Conservation (phyloP, 2,797 vertebrate genomes). For the Pteronotus mesoamericanus region DNA sequence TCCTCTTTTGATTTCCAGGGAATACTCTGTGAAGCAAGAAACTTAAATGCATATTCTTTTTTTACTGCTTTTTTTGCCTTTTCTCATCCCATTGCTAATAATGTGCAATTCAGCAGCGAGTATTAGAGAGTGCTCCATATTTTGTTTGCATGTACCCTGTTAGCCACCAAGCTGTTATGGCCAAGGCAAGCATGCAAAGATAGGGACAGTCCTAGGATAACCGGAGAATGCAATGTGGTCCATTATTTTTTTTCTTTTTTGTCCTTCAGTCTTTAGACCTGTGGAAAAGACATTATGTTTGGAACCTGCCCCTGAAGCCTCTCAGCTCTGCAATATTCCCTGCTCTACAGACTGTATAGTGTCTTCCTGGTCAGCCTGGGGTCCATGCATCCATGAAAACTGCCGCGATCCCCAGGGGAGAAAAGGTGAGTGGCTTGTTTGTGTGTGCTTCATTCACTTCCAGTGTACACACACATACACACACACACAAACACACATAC, state of each 20-base stretch:
- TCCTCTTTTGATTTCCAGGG: not conserved
- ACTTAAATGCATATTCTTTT: not conserved
- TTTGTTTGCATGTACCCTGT: not conserved
- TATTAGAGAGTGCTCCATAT: not conserved
- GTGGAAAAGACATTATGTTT: slow-evolving; percentile 86
- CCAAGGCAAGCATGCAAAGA: not conserved
- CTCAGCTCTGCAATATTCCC: slow-evolving; percentile 87
- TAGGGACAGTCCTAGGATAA: not conserved
- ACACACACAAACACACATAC: not conserved
- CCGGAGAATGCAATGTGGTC: not conserved
- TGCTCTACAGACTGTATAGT: slow-evolving; percentile 88
- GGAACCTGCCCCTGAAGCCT: slow-evolving; percentile 83
- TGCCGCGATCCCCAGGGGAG: slow-evolving; percentile 88
- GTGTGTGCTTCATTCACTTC: not conserved
- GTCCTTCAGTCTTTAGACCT: slow-evolving; percentile 87
- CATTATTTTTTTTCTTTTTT: slow-evolving; percentile 29
- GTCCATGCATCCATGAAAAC: slow-evolving; percentile 88
- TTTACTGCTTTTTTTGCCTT: not conserved
- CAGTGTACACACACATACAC: not conserved
- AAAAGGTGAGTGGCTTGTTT: slow-evolving; percentile 86
- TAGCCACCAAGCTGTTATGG: not conserved
- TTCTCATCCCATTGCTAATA: not conserved
- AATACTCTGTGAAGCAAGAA: not conserved
- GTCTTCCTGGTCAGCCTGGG: slow-evolving; percentile 91
- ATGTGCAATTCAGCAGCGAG: not conserved